Percentiles rank a stretch among this genome's conserved stretches.
phyloP scores from a whole-genome alignment of 2,113 vertebrate species.

The Cacatua alba region DNA sequence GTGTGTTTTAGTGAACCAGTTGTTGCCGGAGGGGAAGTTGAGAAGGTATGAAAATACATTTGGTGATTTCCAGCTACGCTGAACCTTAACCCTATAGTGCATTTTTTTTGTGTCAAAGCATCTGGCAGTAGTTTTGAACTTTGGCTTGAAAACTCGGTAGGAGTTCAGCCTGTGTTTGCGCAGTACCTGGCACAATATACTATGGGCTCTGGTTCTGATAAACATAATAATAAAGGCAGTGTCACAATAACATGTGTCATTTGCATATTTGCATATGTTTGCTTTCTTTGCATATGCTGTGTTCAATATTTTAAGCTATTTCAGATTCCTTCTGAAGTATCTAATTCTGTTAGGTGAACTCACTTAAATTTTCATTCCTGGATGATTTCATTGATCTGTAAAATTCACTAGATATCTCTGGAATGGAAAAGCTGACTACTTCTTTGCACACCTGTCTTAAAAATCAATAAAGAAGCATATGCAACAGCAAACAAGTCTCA shows the following conservation, averaged over 20 bases:
- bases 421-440: neutral
- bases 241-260: neutral
- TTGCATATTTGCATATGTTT: neutral
- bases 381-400: neutral
- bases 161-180: neutral
- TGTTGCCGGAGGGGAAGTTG: neutral
- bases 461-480: neutral
- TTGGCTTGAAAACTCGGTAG: neutral
- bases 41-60: neutral
- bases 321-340: neutral
- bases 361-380: neutral
- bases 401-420: neutral
- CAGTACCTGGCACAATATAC: neutral
- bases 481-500: neutral
- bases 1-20: neutral
- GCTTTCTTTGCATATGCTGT: neutral
- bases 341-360: neutral
- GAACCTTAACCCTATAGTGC: fast-evolving
- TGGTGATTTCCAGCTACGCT: neutral
- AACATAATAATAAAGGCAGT: neutral
- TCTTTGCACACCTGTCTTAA: neutral
- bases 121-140: neutral
- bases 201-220: neutral
- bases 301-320: neutral
- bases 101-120: neutral